Percentiles rank a stretch among this genome's conserved stretches.
Conservation (phyloP, 2,888 invertebrate species). For the Hedychridium roseum region DNA sequence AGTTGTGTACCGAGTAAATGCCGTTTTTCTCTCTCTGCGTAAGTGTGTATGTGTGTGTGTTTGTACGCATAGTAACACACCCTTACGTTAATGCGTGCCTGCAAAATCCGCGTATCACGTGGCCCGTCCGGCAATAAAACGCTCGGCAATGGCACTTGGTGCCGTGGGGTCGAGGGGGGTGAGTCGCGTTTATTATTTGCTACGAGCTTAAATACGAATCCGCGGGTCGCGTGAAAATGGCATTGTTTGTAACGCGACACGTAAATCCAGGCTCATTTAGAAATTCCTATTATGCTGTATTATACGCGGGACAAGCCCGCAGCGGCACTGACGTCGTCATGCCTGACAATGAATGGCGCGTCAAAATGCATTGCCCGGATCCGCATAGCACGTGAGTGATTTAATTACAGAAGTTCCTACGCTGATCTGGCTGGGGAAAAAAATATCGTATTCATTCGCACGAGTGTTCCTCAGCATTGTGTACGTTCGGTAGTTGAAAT, state of each 20-base stretch:
- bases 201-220: slow-evolving; percentile 28
- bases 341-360: no score
- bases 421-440: no score
- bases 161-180: no score
- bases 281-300: slow-evolving; percentile 33
- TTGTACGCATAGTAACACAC: slow-evolving; percentile 1
- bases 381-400: no score
- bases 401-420: no score
- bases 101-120: slow-evolving; percentile 17
- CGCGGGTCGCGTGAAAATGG: slow-evolving; percentile 29
- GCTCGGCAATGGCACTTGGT: slow-evolving; percentile 26
- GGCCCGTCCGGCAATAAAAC: slow-evolving; percentile 32
- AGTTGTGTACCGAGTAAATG: not conserved
- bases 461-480: no score
- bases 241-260: slow-evolving; percentile 37
- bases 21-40: not conserved
- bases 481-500: no score
- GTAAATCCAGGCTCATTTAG: slow-evolving; percentile 36
- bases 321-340: no score
- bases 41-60: not conserved
- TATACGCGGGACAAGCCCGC: slow-evolving; percentile 30
- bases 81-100: slow-evolving; percentile 7
- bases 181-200: slow-evolving; percentile 39
- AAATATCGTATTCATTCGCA: no score
- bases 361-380: not conserved